These are phyloP conservation scores for Onychostruthus taczanowskii DNA, from an alignment of 2,113 vertebrate genomes.

Conservation along the genomic window DNA sequence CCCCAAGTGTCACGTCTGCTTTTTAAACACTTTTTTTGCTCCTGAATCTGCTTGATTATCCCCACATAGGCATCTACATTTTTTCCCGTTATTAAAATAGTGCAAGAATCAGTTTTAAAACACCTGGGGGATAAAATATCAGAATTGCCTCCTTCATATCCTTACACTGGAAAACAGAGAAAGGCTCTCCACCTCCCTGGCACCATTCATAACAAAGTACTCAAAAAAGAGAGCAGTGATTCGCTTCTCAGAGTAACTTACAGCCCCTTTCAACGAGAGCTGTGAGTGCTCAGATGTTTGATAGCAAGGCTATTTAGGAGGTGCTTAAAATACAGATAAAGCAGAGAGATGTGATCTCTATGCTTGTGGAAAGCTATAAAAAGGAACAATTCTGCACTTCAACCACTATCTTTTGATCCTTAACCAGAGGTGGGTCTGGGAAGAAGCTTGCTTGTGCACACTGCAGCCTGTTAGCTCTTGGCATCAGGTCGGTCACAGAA, in stretches of 20 bases:
- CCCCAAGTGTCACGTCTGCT: neutral
- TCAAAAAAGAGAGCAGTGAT: neutral
- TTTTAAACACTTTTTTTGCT: neutral
- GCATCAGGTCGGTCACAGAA: neutral
- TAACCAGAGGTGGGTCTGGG: neutral
- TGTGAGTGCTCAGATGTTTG: neutral
- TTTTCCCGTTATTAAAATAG: neutral
- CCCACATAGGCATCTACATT: neutral
- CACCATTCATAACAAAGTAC: neutral
- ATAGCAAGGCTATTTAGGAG: neutral
- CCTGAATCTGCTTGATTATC: neutral
- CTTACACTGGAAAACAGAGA: neutral
- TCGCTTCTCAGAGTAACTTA: neutral
- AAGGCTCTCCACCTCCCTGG: neutral
- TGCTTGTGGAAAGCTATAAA: neutral
- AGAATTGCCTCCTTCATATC: neutral
- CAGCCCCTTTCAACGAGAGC: neutral
- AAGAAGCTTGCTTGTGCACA: neutral
- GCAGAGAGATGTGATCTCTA: neutral
- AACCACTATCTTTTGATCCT: conserved; percentile 1
- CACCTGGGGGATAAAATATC: neutral
- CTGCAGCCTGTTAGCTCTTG: neutral
- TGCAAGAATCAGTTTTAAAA: neutral
- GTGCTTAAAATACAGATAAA: neutral
- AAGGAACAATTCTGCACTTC: conserved; percentile 6